These are phyloP conservation scores for Phaenicophaeus curvirostris DNA, from an alignment of 2,797 vertebrate genomes.

Conservation along the genomic window DNA sequence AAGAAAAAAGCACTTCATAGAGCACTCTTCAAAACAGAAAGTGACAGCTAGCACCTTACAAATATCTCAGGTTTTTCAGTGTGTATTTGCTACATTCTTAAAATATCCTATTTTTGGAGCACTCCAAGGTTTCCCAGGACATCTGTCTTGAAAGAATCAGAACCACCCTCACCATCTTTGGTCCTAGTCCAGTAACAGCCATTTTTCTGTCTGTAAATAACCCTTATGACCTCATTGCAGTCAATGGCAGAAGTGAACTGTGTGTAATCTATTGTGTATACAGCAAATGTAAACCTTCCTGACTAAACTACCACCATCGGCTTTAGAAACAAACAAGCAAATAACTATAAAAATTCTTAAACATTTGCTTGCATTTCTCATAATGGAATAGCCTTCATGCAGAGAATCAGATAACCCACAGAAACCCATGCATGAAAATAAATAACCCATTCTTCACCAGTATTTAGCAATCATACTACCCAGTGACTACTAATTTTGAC, in stretches of 20 bases:
- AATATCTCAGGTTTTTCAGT: constrained; percentile 1
- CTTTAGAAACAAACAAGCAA: background rate
- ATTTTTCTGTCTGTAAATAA: background rate
- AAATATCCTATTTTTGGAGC: background rate
- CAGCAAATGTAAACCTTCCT: background rate
- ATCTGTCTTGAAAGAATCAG: background rate
- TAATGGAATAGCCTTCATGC: background rate
- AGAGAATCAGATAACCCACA: background rate
- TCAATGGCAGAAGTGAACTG: background rate
- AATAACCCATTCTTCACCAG: background rate
- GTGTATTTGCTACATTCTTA: background rate
- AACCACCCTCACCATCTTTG: background rate
- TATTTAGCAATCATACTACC: background rate
- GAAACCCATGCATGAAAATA: background rate
- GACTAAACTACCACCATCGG: background rate
- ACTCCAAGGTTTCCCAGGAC: background rate
- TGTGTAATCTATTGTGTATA: background rate
- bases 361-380: background rate
- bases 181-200: background rate
- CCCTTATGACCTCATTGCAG: background rate
- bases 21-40: constrained; percentile 18
- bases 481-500: background rate
- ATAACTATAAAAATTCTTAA: background rate
- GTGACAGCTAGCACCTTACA: constrained; percentile 32
- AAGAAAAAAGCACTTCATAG: background rate